A percentile compares a stretch with the other conserved stretches of the same genome.
These are phyloP conservation scores for Diaprepes abbreviatus DNA, from an alignment of 2,888 invertebrate genomes.

Conservation along the genomic window DNA sequence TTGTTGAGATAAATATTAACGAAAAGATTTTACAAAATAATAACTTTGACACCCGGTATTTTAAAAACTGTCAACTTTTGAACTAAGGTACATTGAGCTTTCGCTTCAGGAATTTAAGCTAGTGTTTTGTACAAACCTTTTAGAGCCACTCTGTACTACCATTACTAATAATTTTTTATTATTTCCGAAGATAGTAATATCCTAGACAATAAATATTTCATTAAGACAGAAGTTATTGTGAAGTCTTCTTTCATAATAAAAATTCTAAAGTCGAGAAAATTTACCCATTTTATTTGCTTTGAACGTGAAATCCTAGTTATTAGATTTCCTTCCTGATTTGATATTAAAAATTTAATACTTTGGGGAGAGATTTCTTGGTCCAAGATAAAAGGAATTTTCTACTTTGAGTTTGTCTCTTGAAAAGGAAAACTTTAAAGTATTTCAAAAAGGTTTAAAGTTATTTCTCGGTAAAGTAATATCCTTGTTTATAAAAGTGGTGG, in stretches of 20 bases:
- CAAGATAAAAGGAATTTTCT: slow-evolving; percentile 18
- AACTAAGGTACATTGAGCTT: too few relatives aligned
- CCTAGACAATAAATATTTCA: background rate
- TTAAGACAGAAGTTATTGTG: background rate
- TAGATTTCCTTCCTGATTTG: slow-evolving; percentile 30
- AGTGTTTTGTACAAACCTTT: too few relatives aligned
- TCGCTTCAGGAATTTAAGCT: too few relatives aligned
- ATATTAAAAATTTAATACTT: slow-evolving; percentile 30
- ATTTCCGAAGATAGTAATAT: too few relatives aligned
- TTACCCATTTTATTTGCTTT: slow-evolving; percentile 11
- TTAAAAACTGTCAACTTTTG: too few relatives aligned
- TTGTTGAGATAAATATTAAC: too few relatives aligned
- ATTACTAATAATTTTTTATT: too few relatives aligned
- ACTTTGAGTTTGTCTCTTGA: background rate
- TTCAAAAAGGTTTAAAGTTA: background rate
- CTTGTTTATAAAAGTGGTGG: background rate
- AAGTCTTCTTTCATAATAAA: background rate
- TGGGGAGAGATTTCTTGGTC: slow-evolving; percentile 6
- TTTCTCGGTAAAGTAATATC: background rate
- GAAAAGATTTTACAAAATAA: too few relatives aligned
- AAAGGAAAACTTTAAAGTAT: background rate
- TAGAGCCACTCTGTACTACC: too few relatives aligned
- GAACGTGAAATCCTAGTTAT: slow-evolving; percentile 6
- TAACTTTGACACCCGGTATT: too few relatives aligned
- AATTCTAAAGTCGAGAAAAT: background rate